These are phyloP conservation scores for Cheilosia variabilis DNA, from an alignment of 2,888 invertebrate genomes.

Conservation along the genomic window DNA sequence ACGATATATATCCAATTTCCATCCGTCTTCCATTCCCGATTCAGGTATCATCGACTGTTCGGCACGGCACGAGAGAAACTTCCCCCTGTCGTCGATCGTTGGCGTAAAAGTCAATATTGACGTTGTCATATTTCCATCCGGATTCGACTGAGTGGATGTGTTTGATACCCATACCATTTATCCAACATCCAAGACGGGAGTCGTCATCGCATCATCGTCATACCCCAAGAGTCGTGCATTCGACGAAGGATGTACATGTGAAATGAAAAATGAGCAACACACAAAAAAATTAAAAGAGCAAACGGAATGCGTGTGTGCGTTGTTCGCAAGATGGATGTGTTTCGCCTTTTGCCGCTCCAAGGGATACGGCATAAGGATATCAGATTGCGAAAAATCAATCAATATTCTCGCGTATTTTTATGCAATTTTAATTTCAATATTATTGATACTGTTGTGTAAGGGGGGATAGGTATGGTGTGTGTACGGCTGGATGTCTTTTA, in stretches of 20 bases:
- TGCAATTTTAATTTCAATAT: constrained; percentile 63
- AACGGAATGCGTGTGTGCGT: constrained; percentile 44
- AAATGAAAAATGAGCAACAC: constrained; percentile 69
- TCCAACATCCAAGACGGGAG: constrained; percentile 16
- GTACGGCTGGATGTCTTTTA: constrained; percentile 66
- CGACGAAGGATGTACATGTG: constrained; percentile 37
- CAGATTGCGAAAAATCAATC: constrained; percentile 51
- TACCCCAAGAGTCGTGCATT: constrained; percentile 52
- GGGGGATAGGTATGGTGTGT: not conserved
- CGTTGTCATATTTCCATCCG: constrained; percentile 90
- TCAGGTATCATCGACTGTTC: constrained; percentile 90
- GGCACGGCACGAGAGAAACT: constrained; percentile 90
- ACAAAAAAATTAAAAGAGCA: constrained; percentile 64
- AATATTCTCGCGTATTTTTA: constrained; percentile 53
- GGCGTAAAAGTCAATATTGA: constrained; percentile 91
- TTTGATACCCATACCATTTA: constrained; percentile 21
- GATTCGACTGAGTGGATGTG: constrained; percentile 79
- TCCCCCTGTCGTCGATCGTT: constrained; percentile 91
- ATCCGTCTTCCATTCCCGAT: constrained; percentile 90
- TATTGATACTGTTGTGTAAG: constrained; percentile 8
- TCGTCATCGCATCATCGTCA: constrained; percentile 27
- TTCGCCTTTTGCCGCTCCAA: constrained; percentile 34
- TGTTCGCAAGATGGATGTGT: constrained; percentile 48
- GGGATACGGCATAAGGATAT: constrained; percentile 27
- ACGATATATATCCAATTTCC: constrained; percentile 94